These are phyloP conservation scores for Isaurus tuberculatus DNA, from an alignment of 92 coral and sea anemone species.

Conservation along the genomic window DNA sequence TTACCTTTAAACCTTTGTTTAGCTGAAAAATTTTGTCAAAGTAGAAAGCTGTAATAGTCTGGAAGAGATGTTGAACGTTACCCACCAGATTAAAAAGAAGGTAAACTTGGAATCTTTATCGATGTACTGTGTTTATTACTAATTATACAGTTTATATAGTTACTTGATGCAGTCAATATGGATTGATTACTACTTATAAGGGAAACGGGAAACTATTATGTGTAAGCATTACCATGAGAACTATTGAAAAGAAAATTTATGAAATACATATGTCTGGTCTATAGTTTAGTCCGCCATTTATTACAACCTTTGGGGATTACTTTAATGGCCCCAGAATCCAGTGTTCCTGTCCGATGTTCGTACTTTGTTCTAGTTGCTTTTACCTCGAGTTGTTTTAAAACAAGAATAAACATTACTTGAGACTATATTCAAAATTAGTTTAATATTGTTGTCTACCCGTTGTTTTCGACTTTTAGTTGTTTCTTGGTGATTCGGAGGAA, in stretches of 20 bases:
- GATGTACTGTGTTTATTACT: conserved; percentile 7
- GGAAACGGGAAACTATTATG: background rate
- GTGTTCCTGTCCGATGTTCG: no score
- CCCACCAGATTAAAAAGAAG: conserved; percentile 94
- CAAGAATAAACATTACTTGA: background rate
- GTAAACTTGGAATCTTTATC: conserved; percentile 49
- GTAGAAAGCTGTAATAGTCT: conserved; percentile 3
- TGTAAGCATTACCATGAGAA: background rate
- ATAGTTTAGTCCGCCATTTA: no score
- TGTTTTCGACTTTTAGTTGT: conserved; percentile 54
- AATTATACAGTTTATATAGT: conserved; percentile 35
- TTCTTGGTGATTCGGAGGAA: conserved; percentile 81
- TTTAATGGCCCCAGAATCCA: no score
- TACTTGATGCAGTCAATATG: background rate
- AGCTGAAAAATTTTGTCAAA: background rate
- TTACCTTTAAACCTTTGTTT: background rate
- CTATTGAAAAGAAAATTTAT: no score
- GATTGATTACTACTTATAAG: background rate
- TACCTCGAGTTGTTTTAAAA: background rate
- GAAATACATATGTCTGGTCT: no score
- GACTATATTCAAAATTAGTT: no score
- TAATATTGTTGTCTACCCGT: no score
- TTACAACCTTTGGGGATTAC: no score
- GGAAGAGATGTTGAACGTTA: conserved; percentile 74
- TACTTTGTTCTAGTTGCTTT: no score